Percentiles rank a stretch among this genome's conserved stretches.
phyloP scores from a whole-genome alignment of 2,888 invertebrate genomes.

The Pinctada fucata region DNA sequence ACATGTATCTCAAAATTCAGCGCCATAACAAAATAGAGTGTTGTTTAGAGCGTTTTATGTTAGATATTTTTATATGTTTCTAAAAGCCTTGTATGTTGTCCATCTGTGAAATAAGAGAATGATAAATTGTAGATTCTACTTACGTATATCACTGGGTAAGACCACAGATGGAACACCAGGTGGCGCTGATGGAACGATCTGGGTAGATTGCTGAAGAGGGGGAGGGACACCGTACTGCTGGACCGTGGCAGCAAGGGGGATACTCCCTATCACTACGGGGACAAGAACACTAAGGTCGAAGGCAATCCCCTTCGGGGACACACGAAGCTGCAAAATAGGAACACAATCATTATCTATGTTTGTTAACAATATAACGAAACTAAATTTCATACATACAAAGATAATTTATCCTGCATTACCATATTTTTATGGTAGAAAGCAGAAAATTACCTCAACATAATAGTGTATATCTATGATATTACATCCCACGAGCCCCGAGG shows the following conservation, averaged over 20 bases:
- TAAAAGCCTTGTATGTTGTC: too few relatives aligned
- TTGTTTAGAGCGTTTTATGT: too few relatives aligned
- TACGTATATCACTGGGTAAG: not conserved
- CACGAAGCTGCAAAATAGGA: not conserved
- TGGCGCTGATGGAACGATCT: not conserved
- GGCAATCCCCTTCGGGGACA: not conserved
- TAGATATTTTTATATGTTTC: too few relatives aligned
- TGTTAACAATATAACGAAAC: too few relatives aligned
- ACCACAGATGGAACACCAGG: not conserved
- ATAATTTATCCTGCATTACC: too few relatives aligned
- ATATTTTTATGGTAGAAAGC: too few relatives aligned
- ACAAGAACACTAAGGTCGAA: not conserved
- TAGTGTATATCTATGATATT: not conserved
- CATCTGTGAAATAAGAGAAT: too few relatives aligned
- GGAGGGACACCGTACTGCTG: not conserved
- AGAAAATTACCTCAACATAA: not conserved
- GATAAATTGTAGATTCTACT: not conserved
- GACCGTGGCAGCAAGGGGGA: not conserved
- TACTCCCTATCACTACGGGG: not conserved
- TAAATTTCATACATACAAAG: too few relatives aligned
- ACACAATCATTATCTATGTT: too few relatives aligned
- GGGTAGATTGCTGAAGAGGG: not conserved
- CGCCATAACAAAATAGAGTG: too few relatives aligned
- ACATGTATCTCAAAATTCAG: too few relatives aligned
- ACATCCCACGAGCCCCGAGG: not conserved